Base-by-base conservation (phyloP, 2,797 vertebrate species). In the Ispidina picta region DNA sequence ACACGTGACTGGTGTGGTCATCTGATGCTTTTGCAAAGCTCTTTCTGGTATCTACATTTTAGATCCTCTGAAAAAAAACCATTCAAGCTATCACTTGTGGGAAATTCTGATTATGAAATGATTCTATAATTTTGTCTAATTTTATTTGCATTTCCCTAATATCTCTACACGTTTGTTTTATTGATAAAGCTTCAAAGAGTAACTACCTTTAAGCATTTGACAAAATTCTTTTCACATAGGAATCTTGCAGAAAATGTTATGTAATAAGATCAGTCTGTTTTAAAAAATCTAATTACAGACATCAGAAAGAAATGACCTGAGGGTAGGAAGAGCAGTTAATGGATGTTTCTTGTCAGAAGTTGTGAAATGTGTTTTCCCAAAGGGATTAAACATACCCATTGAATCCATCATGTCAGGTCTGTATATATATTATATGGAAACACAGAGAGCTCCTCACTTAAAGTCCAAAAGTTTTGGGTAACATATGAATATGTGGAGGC, bases 251-350 rank as follows among this genome's bases (percentile, higher is more conserved):
- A 83, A 93, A 91, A 91, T 87, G 62, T 51, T 78, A 85, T 29
- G 43, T 54, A 85, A 46, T 71, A 70, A 62, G 69, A 93, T 74
- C 31, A 48, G 78, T 65, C 46, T 51, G 35, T 84, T 91, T 91
- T 88, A 58, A 62, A 92, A 94, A 94, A 58, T 79, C 92, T 92
- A 91, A 93, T 95, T 95, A 93, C 84, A 88, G 62, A 84, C 72
- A 88, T 71, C 49, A 64, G 69, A 84, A 90, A 82, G 74, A 90
- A 90, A 70, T 60, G 12, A 86, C 83, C 62, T 71, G 60, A 68
- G 51, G 86, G 78, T 44, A 84, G 81, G 68, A 95, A 71, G 75
- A 76, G 11, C 35, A 85, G 33, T 74, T 92, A 95, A 88, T 80
- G 60, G 65, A 88, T 79, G 23, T 39, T 90, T 81, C 89, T 59